Conservation (phyloP, 2,113 vertebrate species). For the Gallinago jamesoni region DNA sequence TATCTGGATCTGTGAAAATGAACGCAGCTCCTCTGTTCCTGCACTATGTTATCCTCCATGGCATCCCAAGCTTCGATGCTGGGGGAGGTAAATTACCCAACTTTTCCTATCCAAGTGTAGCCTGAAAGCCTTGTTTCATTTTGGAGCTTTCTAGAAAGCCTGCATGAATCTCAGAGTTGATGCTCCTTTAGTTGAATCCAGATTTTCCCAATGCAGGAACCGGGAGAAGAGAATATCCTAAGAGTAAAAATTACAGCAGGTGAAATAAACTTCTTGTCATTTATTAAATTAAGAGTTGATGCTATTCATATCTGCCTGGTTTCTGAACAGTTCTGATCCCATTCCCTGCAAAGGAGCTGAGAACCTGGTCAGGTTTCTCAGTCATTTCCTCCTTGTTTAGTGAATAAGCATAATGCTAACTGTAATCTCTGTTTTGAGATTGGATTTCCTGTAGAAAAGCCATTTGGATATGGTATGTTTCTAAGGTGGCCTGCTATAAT, state of each 20-base stretch:
- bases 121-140: neutral
- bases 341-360: neutral
- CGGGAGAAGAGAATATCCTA: neutral
- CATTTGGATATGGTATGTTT: neutral
- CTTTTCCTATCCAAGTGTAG: neutral
- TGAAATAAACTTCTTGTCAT: neutral
- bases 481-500: neutral
- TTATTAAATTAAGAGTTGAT: neutral
- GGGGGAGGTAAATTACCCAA: constrained; percentile 79
- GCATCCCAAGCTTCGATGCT: constrained; percentile 86
- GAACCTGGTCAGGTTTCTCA: neutral
- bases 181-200: neutral
- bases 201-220: neutral
- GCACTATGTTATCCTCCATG: constrained; percentile 89
- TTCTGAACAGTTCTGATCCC: neutral
- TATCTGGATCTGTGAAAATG: constrained; percentile 94
- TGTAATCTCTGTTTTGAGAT: neutral
- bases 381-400: neutral
- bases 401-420: neutral
- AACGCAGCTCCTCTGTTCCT: constrained; percentile 88
- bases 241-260: neutral
- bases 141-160: neutral
- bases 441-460: neutral
- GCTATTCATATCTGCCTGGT: neutral
- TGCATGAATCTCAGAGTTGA: neutral